phyloP scores from a whole-genome alignment of 2,888 invertebrate genomes.

The Poecilobothrus nobilitatus region DNA sequence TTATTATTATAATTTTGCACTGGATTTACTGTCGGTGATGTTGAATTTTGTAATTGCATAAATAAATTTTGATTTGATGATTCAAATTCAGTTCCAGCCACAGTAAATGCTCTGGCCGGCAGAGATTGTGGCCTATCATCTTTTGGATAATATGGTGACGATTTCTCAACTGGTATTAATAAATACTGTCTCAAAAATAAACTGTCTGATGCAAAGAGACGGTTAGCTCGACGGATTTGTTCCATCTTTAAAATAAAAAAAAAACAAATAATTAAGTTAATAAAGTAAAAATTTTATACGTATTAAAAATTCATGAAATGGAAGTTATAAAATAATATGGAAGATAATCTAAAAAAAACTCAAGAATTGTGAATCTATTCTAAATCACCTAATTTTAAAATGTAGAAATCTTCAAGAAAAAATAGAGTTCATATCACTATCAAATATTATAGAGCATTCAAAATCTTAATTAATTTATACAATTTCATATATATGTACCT shows the following conservation, averaged over 20 bases:
- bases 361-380: no score
- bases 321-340: background rate
- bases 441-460: no score
- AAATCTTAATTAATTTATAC: no score
- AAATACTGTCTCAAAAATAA: conserved; percentile 82
- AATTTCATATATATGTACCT: no score
- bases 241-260: conserved; percentile 62
- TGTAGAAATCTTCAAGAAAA: no score
- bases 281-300: background rate
- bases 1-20: conserved; percentile 24
- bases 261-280: conserved; percentile 2
- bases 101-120: conserved; percentile 51
- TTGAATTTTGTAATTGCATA: conserved; percentile 23
- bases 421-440: no score
- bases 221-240: conserved; percentile 83
- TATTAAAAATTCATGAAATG: background rate
- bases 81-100: conserved; percentile 42
- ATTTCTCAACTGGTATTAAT: conserved; percentile 70
- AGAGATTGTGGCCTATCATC: conserved; percentile 44
- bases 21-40: conserved; percentile 27
- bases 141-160: conserved; percentile 54
- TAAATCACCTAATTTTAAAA: no score
- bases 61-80: conserved; percentile 37
- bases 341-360: no score
- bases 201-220: conserved; percentile 87